These are phyloP conservation scores for Lasiurus borealis DNA, from an alignment of 2,113 vertebrate species.

Conservation along the genomic window DNA sequence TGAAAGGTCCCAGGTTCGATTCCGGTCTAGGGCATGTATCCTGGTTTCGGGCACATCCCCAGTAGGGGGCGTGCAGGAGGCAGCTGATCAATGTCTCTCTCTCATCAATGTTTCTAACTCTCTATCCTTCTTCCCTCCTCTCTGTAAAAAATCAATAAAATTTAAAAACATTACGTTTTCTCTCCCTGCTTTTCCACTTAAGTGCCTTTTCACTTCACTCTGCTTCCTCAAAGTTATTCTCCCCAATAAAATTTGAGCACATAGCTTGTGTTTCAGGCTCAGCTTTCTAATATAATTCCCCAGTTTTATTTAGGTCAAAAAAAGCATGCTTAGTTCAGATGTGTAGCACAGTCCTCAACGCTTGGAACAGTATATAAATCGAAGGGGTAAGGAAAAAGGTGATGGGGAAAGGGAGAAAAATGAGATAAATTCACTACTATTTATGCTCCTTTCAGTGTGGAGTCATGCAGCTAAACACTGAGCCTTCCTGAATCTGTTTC, in stretches of 20 bases:
- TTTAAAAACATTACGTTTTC: too few relatives aligned
- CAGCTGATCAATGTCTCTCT: too few relatives aligned
- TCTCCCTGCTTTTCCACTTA: not conserved
- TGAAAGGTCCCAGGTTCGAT: too few relatives aligned
- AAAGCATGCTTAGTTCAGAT: not conserved
- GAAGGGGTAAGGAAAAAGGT: too few relatives aligned
- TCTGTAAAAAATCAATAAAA: too few relatives aligned
- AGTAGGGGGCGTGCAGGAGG: too few relatives aligned
- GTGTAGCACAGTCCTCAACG: not conserved
- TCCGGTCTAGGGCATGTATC: too few relatives aligned
- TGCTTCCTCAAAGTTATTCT: conserved; percentile 18
- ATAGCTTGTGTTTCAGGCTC: conserved; percentile 1
- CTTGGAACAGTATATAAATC: conserved; percentile 2
- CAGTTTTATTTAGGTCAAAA: conserved; percentile 2
- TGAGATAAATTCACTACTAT: not conserved
- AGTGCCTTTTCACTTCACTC: conserved; percentile 45
- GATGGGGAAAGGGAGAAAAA: not conserved
- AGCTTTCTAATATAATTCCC: conserved; percentile 29
- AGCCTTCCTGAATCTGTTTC: not conserved
- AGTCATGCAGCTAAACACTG: not conserved
- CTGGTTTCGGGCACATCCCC: too few relatives aligned
- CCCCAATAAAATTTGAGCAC: not conserved
- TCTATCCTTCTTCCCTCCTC: too few relatives aligned
- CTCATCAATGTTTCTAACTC: too few relatives aligned
- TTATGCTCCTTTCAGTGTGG: not conserved